These are phyloP conservation scores for Creontiades dilutus DNA, from an alignment of 2,888 invertebrate species.

Conservation along the genomic window DNA sequence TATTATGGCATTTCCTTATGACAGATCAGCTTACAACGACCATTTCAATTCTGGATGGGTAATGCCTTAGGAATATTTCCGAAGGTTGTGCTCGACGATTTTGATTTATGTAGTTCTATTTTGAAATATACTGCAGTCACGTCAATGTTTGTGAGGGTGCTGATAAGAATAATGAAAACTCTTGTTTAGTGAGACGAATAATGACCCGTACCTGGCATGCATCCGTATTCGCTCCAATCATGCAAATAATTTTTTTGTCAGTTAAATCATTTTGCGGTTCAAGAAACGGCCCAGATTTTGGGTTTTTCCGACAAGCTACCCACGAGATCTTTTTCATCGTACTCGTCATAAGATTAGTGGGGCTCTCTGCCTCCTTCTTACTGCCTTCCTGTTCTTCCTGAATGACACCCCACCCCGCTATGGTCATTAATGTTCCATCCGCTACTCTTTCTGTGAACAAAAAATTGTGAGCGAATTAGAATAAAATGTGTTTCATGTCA, in stretches of 20 bases:
- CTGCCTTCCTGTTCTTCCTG: background rate
- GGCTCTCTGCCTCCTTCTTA: background rate
- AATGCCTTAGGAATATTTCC: no score
- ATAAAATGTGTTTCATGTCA: no score
- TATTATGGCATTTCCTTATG: no score
- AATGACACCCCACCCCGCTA: slow-evolving; percentile 58
- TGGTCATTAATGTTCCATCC: slow-evolving; percentile 3
- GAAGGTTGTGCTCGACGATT: no score
- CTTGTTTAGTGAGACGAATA: no score
- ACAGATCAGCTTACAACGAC: no score
- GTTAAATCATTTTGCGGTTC: background rate
- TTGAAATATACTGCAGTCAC: no score
- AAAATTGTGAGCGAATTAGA: background rate
- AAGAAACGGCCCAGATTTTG: background rate
- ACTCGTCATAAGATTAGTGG: slow-evolving; percentile 28
- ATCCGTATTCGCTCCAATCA: slow-evolving; percentile 47
- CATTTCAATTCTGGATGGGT: no score
- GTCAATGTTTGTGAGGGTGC: no score
- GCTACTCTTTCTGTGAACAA: background rate
- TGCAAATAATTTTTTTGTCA: background rate
- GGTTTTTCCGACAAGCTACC: background rate
- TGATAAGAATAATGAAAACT: no score
- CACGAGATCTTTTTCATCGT: slow-evolving; percentile 28
- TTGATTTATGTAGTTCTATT: no score
- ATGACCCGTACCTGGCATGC: slow-evolving; percentile 39